Base-by-base conservation (phyloP, 2,888 invertebrate species). In the Halictus ligatus region DNA sequence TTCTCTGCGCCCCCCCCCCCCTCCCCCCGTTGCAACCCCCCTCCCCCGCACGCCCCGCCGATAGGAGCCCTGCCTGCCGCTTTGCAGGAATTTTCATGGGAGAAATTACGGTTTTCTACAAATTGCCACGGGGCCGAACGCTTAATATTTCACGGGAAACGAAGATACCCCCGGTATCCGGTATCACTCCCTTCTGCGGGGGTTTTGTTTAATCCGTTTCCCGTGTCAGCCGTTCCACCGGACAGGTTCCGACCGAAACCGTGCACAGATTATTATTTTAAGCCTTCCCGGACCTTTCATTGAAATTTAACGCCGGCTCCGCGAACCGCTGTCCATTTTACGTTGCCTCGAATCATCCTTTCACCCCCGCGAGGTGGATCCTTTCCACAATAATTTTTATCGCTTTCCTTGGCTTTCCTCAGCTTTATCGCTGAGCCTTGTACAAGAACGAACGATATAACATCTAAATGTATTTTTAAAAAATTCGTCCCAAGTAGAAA, bases 1-100 rank as follows among this genome's bases (percentile, higher is more conserved):
- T 83, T 81, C 87, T 67, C 76, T 77, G 58, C 54, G 25, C 76
- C 74, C 69, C n/a, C n/a, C 0, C 76, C 74, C 69, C n/a, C n/a
- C 0, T 1, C 4, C n/a, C 35, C n/a, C 12, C 58, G 3, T 58
- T 1, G n/a, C n/a, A 58, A 58, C 58, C 35, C 35, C 35, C n/a
- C 3, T n/a, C 58, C 35, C 35, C 35, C n/a, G 10, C 58, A n/a
- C 58, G n/a, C 58, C 58, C 58, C 58, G n/a, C 12, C 58, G 58
- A 58, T 58, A n/a, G 58, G 12, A 58, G n/a, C n/a, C n/a, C 15
- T n/a, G n/a, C 29, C 18, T 2, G 8, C 35, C 78, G 48, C 25
- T 78, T 72, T 58, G 29, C 72, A 58, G 58, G 54, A 71, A 78
- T 54, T 78, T 78, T 78, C 72, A 48, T 46, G 50, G 71, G 54